phyloP scores from a whole-genome alignment of 1,140 invertebrate species.

The Zaprionus camerounensis region DNA sequence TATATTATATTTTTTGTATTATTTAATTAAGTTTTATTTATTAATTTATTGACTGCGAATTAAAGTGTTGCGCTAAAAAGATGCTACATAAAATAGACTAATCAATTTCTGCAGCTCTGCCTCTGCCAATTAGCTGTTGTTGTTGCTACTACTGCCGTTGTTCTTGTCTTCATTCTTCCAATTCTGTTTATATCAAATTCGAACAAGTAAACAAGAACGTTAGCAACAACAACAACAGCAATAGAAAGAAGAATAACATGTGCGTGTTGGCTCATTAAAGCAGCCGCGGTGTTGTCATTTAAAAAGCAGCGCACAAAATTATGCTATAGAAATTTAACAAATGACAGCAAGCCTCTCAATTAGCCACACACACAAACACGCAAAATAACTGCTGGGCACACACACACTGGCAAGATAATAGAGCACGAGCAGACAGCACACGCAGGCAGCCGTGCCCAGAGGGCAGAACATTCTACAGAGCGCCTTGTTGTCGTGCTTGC shows the following conservation, averaged over 20 bases:
- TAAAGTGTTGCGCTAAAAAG: background rate
- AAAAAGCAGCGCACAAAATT: constrained; percentile 23
- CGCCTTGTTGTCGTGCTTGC: constrained; percentile 15
- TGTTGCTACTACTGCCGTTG: background rate
- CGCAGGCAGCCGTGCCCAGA: constrained; percentile 23
- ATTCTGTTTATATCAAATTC: background rate
- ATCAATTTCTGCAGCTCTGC: background rate
- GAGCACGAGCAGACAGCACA: constrained; percentile 6
- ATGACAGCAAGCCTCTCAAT: constrained; percentile 64
- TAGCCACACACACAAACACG: constrained; percentile 45
- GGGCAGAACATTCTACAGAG: constrained; percentile 34
- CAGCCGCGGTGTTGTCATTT: constrained; percentile 10
- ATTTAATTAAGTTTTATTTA: no score
- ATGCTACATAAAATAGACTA: background rate
- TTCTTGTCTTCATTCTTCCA: background rate
- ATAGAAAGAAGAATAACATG: background rate
- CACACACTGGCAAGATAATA: background rate
- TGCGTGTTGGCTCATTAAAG: constrained; percentile 3
- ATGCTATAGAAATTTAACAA: constrained; percentile 43
- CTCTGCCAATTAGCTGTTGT: background rate
- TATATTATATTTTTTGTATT: no score
- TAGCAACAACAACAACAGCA: background rate
- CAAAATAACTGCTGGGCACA: constrained; percentile 30
- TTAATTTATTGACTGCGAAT: background rate
- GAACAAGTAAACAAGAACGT: background rate